These are phyloP conservation scores for Coenonympha arcania DNA, from an alignment of 2,888 invertebrate species.

Conservation along the genomic window DNA sequence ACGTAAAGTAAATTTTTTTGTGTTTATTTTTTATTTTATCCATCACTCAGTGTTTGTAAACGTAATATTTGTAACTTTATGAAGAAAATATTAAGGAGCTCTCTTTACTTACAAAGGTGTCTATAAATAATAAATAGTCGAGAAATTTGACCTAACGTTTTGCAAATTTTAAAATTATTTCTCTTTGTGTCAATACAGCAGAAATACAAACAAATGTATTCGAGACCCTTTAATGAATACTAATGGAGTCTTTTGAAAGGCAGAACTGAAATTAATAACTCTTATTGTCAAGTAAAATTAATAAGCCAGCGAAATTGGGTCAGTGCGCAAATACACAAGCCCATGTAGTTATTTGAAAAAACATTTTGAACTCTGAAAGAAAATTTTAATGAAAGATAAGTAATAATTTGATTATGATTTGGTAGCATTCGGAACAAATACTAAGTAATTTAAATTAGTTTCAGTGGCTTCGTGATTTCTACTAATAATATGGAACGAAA, in stretches of 20 bases:
- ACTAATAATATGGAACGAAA: too few species aligned
- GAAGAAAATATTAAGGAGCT: too few species aligned
- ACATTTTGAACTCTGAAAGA: background rate
- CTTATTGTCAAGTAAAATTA: constrained; percentile 37
- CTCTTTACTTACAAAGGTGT: too few species aligned
- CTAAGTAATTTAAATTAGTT: too few species aligned
- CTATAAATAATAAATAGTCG: background rate
- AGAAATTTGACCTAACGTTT: background rate
- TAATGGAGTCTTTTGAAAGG: constrained; percentile 32
- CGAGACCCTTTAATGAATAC: constrained; percentile 35
- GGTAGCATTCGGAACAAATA: too few species aligned
- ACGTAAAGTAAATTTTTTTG: too few species aligned
- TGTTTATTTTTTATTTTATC: too few species aligned
- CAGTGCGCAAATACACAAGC: background rate
- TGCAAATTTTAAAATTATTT: background rate
- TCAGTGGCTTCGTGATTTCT: too few species aligned
- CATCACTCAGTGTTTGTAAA: too few species aligned
- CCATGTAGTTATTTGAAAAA: background rate
- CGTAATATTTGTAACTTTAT: too few species aligned
- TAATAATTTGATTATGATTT: too few species aligned
- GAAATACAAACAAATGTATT: constrained; percentile 41
- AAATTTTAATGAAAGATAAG: too few species aligned
- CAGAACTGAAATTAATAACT: constrained; percentile 34
- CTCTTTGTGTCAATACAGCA: constrained; percentile 1
- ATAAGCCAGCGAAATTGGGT: constrained; percentile 25